phyloP scores from a whole-genome alignment of 2,797 vertebrate species.

The Arctocebus calabarensis region DNA sequence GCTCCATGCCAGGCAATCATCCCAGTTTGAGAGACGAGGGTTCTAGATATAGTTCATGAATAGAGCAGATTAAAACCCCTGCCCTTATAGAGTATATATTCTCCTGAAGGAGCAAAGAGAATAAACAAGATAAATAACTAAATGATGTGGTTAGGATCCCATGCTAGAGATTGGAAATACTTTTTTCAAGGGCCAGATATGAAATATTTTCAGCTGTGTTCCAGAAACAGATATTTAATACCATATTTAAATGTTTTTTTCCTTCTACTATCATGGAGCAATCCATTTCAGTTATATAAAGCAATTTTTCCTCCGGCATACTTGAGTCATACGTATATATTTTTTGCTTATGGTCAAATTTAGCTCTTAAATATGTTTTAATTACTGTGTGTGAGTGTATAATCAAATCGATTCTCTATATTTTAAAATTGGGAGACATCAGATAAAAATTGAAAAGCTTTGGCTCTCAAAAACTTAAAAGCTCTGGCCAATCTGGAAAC shows the following conservation, averaged over 20 bases:
- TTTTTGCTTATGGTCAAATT: background rate
- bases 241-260: background rate
- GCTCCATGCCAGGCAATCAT: background rate
- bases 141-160: background rate
- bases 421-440: constrained; percentile 18
- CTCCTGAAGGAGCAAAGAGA: background rate
- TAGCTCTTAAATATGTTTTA: background rate
- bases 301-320: background rate
- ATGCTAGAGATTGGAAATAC: background rate
- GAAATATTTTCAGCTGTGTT: background rate
- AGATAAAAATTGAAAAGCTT: background rate
- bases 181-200: constrained; percentile 13
- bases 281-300: constrained; percentile 19
- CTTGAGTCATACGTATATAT: background rate
- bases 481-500: background rate
- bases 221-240: background rate
- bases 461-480: background rate
- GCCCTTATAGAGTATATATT: background rate
- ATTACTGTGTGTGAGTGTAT: background rate
- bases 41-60: background rate
- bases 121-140: background rate
- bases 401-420: background rate
- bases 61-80: background rate
- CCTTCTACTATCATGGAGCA: background rate
- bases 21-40: background rate